Evolutionary conservation across 2,888 invertebrate species (phyloP).

Genomic region (Hyalella azteca): DNA sequence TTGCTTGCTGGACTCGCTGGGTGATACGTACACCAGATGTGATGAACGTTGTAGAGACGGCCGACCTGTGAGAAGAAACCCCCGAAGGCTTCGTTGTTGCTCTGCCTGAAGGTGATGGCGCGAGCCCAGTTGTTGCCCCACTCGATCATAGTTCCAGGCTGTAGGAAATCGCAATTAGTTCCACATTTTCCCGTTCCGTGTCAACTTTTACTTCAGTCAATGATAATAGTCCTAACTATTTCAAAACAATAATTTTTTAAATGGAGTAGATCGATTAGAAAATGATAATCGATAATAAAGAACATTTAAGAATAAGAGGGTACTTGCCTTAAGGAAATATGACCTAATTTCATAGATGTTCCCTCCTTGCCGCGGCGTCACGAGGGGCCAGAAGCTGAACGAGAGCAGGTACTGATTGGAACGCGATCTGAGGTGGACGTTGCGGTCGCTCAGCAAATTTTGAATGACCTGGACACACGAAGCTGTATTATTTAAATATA

Average conservation of each 20-base stretch:
- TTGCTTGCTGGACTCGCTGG: not conserved
- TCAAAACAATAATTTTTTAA: too few species aligned
- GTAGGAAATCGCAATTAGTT: not conserved
- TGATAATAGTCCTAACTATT: too few species aligned
- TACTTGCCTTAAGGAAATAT: conserved; percentile 76
- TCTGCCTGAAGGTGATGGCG: conserved; percentile 84
- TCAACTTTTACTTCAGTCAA: too few species aligned
- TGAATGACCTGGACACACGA: conserved; percentile 43
- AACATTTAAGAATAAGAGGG: not conserved
- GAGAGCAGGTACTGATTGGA: conserved; percentile 91
- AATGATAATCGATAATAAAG: too few species aligned
- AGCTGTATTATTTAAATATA: not conserved
- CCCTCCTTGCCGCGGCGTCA: conserved; percentile 72
- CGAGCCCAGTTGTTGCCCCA: conserved; percentile 99
- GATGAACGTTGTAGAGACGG: conserved; percentile 94
- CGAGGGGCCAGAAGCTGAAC: conserved; percentile 96
- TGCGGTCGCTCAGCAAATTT: conserved; percentile 76
- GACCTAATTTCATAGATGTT: conserved; percentile 95
- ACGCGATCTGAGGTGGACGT: conserved; percentile 79
- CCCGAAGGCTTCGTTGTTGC: conserved; percentile 93
- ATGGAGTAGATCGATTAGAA: too few species aligned
- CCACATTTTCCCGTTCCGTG: too few species aligned
- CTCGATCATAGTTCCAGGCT: conserved; percentile 98
- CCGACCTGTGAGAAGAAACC: conserved; percentile 99
- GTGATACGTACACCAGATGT: conserved; percentile 92